These are phyloP conservation scores for Cordilura impudica DNA, from an alignment of 2,888 invertebrate genomes.

Conservation along the genomic window DNA sequence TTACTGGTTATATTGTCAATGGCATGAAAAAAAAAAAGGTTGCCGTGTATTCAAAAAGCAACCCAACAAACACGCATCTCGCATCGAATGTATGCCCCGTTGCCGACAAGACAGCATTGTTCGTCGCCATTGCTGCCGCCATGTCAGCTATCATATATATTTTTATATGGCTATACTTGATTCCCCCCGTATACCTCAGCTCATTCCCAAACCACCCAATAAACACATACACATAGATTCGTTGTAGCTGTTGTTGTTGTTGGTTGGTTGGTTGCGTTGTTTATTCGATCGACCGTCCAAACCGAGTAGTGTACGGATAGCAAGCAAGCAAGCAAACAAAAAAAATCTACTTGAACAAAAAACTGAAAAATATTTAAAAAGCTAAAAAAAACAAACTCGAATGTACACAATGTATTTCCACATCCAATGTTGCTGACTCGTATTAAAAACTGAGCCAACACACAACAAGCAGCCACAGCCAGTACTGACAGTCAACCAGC, in stretches of 20 bases:
- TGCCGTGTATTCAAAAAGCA: slow-evolving; percentile 35
- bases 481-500: slow-evolving; percentile 40
- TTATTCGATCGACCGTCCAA: slow-evolving; percentile 60
- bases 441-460: slow-evolving; percentile 64
- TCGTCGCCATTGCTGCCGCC: slow-evolving; percentile 64
- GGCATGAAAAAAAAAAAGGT: background rate
- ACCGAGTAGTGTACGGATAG: slow-evolving; percentile 40
- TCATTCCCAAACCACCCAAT: slow-evolving; percentile 45
- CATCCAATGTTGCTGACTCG: slow-evolving; percentile 69
- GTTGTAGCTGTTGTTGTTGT: slow-evolving; percentile 45
- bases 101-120: slow-evolving; percentile 55
- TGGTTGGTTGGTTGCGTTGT: slow-evolving; percentile 54
- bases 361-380: slow-evolving; percentile 25
- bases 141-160: slow-evolving; percentile 66
- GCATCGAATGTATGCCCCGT: slow-evolving; percentile 15
- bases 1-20: background rate
- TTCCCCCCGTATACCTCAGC: slow-evolving; percentile 36
- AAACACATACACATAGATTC: slow-evolving; percentile 37
- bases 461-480: slow-evolving; percentile 64
- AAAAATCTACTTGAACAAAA: slow-evolving; percentile 60
- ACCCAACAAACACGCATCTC: slow-evolving; percentile 52
- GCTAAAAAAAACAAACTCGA: slow-evolving; percentile 47
- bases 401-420: slow-evolving; percentile 64
- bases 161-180: slow-evolving; percentile 65
- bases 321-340: slow-evolving; percentile 31